Base-by-base conservation (phyloP, 2,888 invertebrate species). In the Phengaris arion region DNA sequence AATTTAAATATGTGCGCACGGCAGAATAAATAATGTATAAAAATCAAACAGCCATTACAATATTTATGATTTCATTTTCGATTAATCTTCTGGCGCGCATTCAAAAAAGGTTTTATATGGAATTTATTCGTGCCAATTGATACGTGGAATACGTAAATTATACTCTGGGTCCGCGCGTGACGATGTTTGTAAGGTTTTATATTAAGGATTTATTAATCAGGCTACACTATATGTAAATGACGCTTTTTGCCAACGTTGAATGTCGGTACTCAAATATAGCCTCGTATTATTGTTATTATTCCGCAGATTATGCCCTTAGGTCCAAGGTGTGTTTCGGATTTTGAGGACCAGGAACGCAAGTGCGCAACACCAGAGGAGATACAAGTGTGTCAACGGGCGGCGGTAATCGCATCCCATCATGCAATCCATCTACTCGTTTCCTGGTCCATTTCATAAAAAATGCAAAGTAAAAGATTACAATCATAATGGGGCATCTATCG, bases 41-140 rank as follows among this genome's bases (percentile, higher is more conserved):
- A 57, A 64, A 64, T 64, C 64, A 64, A 64, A 64, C 35, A 64
- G 64, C 13, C 13, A 64, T 64, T 64, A 64, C 64, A 64, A 64
- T 64, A 64, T 64, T 64, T 64, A 64, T 64, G 64, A 64, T 64
- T 64, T 64, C 64, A 64, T 64, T 45, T 59, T 45, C 64, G 64
- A 64, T 64, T 64, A 64, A 64, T 64, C 64, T 64, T 64, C 59
- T 64, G 35, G 64, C 64, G 64, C 64, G 64, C 64, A 64, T 64
- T 64, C 64, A 35, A 45, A 64, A 64, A 64, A 64, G 64, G 64
- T 64, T 64, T 64, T 45, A 64, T 64, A 45, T 59, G 59, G 59
- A 59, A 59, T 57, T 57, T 64, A 45, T 64, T 45, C 64, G 35
- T 13, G 64, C 35, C 64, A 64, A 64, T 64, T 64, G 64, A 64